Percentiles rank a stretch among this genome's conserved stretches.
Evolutionary conservation across 2,113 vertebrate species (phyloP).

Genomic region (Pluvialis apricaria): DNA sequence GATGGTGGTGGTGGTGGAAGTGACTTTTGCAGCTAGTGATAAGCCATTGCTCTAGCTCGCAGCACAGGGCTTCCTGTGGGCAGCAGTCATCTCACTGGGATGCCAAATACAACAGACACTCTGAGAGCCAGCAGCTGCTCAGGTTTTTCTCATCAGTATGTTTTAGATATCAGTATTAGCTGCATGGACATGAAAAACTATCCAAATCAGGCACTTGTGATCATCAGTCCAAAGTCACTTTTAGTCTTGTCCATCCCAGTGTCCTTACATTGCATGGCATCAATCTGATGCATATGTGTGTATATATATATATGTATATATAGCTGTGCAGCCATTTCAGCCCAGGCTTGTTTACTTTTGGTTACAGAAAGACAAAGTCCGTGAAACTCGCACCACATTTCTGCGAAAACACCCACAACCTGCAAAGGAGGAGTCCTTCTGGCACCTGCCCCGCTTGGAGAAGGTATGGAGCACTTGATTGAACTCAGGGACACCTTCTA

Average conservation of each 20-base stretch:
- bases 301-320: too few species aligned
- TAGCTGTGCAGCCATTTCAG: background rate
- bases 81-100: background rate
- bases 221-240: background rate
- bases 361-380: background rate
- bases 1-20: fast-evolving
- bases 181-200: background rate
- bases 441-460: conserved; percentile 75
- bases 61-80: background rate
- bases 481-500: background rate
- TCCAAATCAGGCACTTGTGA: too few species aligned
- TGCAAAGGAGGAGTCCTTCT: conserved; percentile 60
- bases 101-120: background rate
- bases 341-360: background rate
- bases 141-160: background rate
- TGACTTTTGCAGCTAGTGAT: background rate
- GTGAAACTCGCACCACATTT: conserved; percentile 76
- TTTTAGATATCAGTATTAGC: background rate
- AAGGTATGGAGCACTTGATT: conserved; percentile 60
- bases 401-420: conserved; percentile 70
- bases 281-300: background rate
- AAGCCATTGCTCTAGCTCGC: background rate
- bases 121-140: background rate
- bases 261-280: fast-evolving
- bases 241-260: background rate